Conservation (phyloP, 2,797 vertebrate genomes). For the Petrocephalus sullivani region DNA sequence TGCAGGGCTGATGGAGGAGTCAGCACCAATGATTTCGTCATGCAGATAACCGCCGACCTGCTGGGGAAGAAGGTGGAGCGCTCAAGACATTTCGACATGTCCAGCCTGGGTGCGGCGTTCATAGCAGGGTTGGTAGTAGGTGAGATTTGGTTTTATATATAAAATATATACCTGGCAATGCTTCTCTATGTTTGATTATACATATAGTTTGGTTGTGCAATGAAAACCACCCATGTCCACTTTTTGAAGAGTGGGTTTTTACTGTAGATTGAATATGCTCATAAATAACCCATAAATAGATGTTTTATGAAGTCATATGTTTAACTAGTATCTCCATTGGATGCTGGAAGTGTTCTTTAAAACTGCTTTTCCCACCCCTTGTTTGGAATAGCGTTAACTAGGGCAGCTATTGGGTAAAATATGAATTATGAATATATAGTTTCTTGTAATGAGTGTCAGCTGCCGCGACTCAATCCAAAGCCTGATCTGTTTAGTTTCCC, state of each 20-base stretch:
- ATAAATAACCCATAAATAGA: background rate
- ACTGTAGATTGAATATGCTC: background rate
- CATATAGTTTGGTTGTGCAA: background rate
- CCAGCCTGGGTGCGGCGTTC: conserved; percentile 84
- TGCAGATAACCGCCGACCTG: conserved; percentile 95
- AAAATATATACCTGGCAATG: background rate
- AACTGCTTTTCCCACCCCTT: background rate
- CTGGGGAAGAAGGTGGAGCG: conserved; percentile 71
- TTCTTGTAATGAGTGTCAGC: background rate
- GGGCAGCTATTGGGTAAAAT: background rate
- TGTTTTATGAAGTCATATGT: background rate
- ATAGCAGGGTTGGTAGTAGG: conserved; percentile 84
- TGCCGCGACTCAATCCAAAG: too few species aligned
- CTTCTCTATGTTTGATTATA: background rate
- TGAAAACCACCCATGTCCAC: background rate
- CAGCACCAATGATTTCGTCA: conserved; percentile 82
- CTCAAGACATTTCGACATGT: conserved; percentile 75
- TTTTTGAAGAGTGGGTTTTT: background rate
- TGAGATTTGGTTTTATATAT: conserved; percentile 48
- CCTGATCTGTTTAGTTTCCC: background rate
- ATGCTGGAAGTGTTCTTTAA: background rate
- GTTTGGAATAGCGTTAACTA: background rate
- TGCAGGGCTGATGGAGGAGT: conserved; percentile 87
- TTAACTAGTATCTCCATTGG: background rate
- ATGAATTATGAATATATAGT: background rate